Evolutionary conservation across 2,113 vertebrate genomes (phyloP), one percentile per base, ranked within the genome.

Genomic region (Corythaeola cristata): DNA sequence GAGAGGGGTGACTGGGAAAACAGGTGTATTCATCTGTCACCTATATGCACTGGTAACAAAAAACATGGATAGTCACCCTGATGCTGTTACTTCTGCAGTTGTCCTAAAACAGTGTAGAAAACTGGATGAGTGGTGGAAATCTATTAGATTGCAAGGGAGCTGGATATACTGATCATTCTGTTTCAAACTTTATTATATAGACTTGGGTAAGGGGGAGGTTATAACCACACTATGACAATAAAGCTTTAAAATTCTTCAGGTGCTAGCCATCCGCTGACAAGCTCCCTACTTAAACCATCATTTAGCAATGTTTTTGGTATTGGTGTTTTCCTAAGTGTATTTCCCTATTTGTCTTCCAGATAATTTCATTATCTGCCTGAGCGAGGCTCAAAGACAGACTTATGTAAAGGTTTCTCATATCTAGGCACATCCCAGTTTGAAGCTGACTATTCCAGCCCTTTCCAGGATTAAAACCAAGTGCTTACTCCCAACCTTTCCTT

Each of bases 41-140:
- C 41, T 30, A 0, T 2, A n/a, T 0, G 0, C 19, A 28, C 10
- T 47, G 32, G 28, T 7, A 66, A 44, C 4, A 5, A 44, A 74
- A 55, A 2, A 49, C 35, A 16, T 2, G 32, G 74, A 28, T 12
- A 6, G 11, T 64, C 60, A 41, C 28, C 62, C 41, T 32, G 44
- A 6, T 78, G 60, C 47, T 50, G 19, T 52, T 33, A 41, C 23
- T 53, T 39, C 35, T 64, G 49, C 12, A 64, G 20, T 2, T 45
- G 41, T 41, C 32, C 49, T 68, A 63, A 59, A 81, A 28, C 0
- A 0, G 24, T 15, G 27, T 24, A 67, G 26, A 67, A 75, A 49
- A 21, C 13, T 35, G 45, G 4, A 9, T 11, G 18, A 47, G 28
- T 32, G 15, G n/a, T 64, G 10, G 53, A 37, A 93, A 81, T 67